Percentiles rank a stretch among this genome's conserved stretches.
phyloP scores from a whole-genome alignment of 1,140 invertebrate species.

The Psix sp. region DNA sequence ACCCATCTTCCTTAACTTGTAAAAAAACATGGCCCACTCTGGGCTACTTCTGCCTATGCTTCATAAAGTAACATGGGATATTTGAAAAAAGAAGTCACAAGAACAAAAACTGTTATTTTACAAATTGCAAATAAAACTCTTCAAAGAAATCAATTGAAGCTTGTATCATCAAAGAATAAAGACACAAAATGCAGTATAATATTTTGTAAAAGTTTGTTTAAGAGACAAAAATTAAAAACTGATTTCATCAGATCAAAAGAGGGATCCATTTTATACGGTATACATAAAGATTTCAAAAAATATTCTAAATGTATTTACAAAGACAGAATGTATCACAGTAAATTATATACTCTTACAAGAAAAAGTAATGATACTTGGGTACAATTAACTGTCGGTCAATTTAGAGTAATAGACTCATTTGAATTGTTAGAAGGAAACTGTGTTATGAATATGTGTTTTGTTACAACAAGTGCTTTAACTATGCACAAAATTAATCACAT shows the following conservation, averaged over 20 bases:
- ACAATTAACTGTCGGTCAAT: conserved; percentile 1
- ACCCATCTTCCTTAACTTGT: conserved; percentile 9
- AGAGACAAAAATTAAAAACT: conserved; percentile 1
- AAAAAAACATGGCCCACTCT: conserved; percentile 23
- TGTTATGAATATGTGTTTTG: conserved; percentile 4
- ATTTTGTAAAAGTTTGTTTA: conserved; percentile 11
- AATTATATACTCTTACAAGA: not conserved
- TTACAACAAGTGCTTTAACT: not conserved
- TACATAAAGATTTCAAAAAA: not conserved
- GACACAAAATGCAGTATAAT: not conserved
- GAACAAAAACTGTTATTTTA: conserved; percentile 5
- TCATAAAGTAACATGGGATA: conserved; percentile 16
- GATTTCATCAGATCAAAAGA: conserved; percentile 4
- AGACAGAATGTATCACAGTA: conserved; percentile 4
- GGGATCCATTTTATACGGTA: conserved; percentile 1
- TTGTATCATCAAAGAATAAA: not conserved
- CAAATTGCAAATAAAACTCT: conserved; percentile 6
- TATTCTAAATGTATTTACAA: conserved; percentile 10
- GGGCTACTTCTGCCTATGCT: conserved; percentile 23
- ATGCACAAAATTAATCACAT: not conserved
- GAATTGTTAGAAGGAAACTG: not conserved
- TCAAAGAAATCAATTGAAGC: conserved; percentile 5
- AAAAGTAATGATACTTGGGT: conserved; percentile 13
- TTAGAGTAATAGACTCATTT: conserved; percentile 3
- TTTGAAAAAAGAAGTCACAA: conserved; percentile 11